These are phyloP conservation scores for Diaphora mendica DNA, from an alignment of 2,888 invertebrate genomes.

Conservation along the genomic window DNA sequence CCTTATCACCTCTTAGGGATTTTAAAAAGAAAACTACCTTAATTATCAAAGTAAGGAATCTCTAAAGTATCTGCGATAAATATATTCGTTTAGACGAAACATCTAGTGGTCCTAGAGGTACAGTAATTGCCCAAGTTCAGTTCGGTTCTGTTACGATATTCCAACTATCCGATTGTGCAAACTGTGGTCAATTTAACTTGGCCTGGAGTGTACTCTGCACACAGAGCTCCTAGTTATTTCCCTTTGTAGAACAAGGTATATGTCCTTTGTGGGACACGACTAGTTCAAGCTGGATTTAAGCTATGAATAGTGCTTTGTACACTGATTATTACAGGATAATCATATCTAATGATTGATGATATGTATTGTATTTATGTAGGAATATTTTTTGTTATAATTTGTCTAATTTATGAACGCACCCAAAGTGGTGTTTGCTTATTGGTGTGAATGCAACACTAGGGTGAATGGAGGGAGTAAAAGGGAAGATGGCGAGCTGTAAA, in stretches of 20 bases:
- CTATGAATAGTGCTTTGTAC: neutral
- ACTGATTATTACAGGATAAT: neutral
- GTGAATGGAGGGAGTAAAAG: no score
- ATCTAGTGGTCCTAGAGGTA: slow-evolving; percentile 8
- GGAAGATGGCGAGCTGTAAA: no score
- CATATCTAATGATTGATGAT: neutral
- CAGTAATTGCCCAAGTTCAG: slow-evolving; percentile 36
- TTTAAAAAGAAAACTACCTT: neutral
- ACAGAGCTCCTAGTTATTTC: slow-evolving; percentile 24
- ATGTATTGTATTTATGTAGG: no score
- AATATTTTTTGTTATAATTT: no score
- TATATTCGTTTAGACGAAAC: neutral
- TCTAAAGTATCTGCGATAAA: neutral
- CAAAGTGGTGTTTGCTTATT: no score
- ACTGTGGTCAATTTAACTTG: slow-evolving; percentile 46
- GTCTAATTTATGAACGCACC: no score
- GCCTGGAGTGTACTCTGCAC: slow-evolving; percentile 1
- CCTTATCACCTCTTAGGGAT: no score
- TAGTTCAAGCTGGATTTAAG: neutral
- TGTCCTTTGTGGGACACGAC: neutral
- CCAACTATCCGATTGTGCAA: slow-evolving; percentile 41
- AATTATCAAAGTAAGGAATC: neutral
- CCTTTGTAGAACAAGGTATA: slow-evolving; percentile 17
- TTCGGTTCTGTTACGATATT: slow-evolving; percentile 23
- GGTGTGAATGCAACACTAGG: no score